Percentiles rank a stretch among this genome's conserved stretches.
These are phyloP conservation scores for Cryptomyrus ogoouensis DNA, from an alignment of 2,113 vertebrate genomes.

Conservation along the genomic window DNA sequence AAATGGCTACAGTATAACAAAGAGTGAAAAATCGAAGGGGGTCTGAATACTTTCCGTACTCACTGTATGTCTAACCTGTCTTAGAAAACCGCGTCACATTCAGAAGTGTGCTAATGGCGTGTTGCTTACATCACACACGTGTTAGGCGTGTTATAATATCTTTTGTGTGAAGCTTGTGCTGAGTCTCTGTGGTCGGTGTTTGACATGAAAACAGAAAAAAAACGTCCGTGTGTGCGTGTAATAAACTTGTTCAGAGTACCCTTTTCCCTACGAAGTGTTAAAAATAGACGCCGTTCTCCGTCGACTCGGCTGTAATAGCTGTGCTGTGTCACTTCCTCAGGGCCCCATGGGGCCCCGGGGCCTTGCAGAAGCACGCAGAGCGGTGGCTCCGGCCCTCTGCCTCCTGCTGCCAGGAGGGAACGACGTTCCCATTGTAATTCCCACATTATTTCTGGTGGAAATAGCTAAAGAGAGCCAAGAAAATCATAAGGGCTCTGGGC, in stretches of 20 bases:
- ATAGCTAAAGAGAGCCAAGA: constrained; percentile 27
- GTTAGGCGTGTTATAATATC: background rate
- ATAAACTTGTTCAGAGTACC: background rate
- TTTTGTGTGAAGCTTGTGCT: background rate
- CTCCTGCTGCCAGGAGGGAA: constrained; percentile 26
- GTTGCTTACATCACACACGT: background rate
- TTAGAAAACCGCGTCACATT: background rate
- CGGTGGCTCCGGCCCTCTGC: constrained; percentile 23
- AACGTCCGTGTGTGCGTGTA: background rate
- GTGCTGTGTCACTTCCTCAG: constrained; percentile 20
- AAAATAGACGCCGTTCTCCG: background rate
- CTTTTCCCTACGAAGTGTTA: background rate
- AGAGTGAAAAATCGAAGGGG: no score
- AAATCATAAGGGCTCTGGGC: constrained; percentile 27
- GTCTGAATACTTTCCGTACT: no score
- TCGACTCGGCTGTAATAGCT: constrained; percentile 32
- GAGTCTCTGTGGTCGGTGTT: background rate
- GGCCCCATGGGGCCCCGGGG: constrained; percentile 35
- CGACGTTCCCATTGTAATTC: constrained; percentile 34
- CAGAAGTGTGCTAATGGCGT: background rate
- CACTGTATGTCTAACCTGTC: background rate
- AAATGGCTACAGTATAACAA: no score
- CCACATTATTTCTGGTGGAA: constrained; percentile 42
- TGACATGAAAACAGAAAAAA: background rate
- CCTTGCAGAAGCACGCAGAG: constrained; percentile 26